Conservation (phyloP, 2,888 invertebrate genomes). For the Elysia crispata region DNA sequence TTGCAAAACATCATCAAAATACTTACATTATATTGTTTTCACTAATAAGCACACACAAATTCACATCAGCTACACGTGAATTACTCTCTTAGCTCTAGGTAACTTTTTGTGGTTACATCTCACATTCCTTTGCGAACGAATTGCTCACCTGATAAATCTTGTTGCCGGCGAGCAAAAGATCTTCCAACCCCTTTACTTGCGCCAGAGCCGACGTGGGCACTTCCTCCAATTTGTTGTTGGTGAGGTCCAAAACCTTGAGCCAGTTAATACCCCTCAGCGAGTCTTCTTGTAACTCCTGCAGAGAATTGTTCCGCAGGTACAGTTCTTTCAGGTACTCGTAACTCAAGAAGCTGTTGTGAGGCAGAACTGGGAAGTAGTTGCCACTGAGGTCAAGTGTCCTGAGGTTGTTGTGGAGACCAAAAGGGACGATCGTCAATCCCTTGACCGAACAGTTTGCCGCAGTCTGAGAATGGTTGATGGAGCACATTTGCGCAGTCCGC, state of each 20-base stretch:
- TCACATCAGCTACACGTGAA: no score
- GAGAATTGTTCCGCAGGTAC: slow-evolving; percentile 64
- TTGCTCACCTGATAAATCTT: slow-evolving; percentile 48
- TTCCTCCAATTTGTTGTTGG: slow-evolving; percentile 60
- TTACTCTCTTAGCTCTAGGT: no score
- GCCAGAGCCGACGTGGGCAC: slow-evolving; percentile 58
- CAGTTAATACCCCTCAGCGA: slow-evolving; percentile 59
- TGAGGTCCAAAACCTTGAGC: slow-evolving; percentile 60
- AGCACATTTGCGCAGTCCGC: slow-evolving; percentile 1
- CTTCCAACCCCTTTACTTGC: slow-evolving; percentile 55
- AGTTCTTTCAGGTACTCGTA: slow-evolving; percentile 62
- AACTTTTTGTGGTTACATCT: no score
- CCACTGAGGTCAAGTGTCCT: slow-evolving; percentile 62
- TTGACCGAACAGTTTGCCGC: slow-evolving; percentile 64
- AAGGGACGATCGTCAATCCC: slow-evolving; percentile 60
- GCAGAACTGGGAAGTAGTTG: slow-evolving; percentile 58
- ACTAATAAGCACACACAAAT: no score
- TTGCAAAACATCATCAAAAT: no score
- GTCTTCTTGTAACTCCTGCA: slow-evolving; percentile 56
- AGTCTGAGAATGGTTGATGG: slow-evolving; percentile 46
- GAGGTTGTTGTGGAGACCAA: slow-evolving; percentile 64
- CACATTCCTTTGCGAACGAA: no score
- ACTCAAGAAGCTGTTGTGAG: slow-evolving; percentile 63
- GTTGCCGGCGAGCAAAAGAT: slow-evolving; percentile 64
- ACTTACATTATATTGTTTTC: no score